Base-by-base conservation (phyloP, 2,113 vertebrate genomes). In the Polypterus senegalus region DNA sequence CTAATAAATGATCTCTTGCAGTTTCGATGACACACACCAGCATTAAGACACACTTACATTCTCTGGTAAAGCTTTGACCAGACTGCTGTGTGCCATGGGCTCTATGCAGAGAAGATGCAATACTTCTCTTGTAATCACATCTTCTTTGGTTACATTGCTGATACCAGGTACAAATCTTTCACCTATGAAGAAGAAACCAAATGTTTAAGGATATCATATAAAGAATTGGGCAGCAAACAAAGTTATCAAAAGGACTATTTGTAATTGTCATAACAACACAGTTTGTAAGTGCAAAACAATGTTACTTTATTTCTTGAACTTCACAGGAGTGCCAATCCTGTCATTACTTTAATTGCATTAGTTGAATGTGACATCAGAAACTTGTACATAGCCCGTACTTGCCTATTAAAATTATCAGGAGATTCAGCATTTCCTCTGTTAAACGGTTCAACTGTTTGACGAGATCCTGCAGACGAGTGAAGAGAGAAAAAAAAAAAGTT, bases 51-150 rank as follows among this genome's bases (percentile, higher is more conserved):
- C 5, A 74, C 91, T 85, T 79, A 99, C 96, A 3, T 97, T 92
- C 73, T 99, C 93, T 46, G 96, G 93, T 61, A 99, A 83, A 65
- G 85, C 87, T 79, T 93, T 95, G 63, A 86, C 87, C 81, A 99
- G 85, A 60, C 85, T 89, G 73, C 96, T 99, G 61, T 98, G 96
- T 76, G 96, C 91, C 94, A 97, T 98, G 59, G 96, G 90, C 69
- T 97, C 92, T 74, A 97, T 97, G 73, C 94, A 97, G 49, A 98
- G 83, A 56, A 98, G 81, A 70, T 98, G 94, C 69, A 93, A 81
- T 46, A 98, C 93, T 80, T 98, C 96, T 74, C 94, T 90, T 89
- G 92, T 93, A 2, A 75, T 90, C 77, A 95, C 88, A 3, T 98
- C 92, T 70, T 98, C 92, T 76, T 87, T 94, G 66, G 87, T 92